Conservation (phyloP, 2,113 vertebrate species). For the Orycteropus afer region DNA sequence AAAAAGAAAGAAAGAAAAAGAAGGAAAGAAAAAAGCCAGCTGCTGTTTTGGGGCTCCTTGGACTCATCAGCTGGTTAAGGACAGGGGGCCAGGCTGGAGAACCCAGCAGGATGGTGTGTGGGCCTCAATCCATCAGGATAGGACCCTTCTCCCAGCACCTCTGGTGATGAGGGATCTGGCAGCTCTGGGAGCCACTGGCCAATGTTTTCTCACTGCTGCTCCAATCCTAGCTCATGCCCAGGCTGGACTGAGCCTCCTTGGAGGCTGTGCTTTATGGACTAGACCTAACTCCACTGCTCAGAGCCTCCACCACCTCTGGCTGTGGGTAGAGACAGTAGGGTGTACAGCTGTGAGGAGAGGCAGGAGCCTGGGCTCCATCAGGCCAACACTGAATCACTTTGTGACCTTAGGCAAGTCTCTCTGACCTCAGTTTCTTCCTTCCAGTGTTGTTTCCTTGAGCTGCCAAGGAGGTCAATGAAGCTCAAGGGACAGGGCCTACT, state of each 20-base stretch:
- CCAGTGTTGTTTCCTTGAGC: background rate
- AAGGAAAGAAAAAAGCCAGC: background rate
- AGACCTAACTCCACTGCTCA: background rate
- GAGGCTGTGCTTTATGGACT: background rate
- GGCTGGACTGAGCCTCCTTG: background rate
- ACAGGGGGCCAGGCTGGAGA: background rate
- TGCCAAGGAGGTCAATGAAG: background rate
- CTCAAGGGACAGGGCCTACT: background rate
- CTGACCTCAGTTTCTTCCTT: background rate
- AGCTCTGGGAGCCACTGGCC: background rate
- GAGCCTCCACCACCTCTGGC: background rate
- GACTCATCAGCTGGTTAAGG: background rate
- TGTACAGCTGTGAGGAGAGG: background rate
- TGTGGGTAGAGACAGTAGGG: background rate
- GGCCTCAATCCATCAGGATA: background rate
- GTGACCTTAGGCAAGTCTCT: conserved; percentile 14
- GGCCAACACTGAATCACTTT: background rate
- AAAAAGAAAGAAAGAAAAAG: no score
- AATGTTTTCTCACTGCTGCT: background rate
- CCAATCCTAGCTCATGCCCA: background rate
- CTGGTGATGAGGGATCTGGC: background rate
- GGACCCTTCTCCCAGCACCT: background rate
- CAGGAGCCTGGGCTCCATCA: background rate
- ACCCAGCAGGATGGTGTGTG: background rate
- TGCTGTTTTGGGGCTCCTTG: background rate